A percentile compares a stretch with the other conserved stretches of the same genome.
Evolutionary conservation across 2,113 vertebrate genomes (phyloP).

Genomic region (Hepsetus odoe): DNA sequence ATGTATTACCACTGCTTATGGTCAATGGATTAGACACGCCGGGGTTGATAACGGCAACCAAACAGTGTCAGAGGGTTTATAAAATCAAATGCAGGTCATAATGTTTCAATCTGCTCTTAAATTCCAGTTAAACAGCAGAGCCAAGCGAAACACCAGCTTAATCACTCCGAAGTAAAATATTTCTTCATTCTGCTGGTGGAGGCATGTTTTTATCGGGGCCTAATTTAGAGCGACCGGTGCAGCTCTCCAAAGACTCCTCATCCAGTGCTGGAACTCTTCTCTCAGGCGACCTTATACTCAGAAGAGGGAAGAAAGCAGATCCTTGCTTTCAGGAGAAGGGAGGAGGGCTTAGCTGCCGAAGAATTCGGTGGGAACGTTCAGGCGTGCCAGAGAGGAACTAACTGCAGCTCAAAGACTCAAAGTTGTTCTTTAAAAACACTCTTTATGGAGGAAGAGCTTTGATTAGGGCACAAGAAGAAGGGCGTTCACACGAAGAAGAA

Average conservation of each 20-base stretch:
- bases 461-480: not conserved
- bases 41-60: not conserved
- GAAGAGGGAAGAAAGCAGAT: constrained; percentile 26
- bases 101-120: constrained; percentile 4
- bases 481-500: not conserved
- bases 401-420: constrained; percentile 65
- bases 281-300: constrained; percentile 12
- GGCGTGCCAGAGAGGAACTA: constrained; percentile 63
- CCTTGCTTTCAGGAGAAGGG: constrained; percentile 38
- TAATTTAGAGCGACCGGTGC: not conserved
- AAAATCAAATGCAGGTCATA: not conserved
- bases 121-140: not conserved
- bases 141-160: constrained; percentile 21
- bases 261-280: constrained; percentile 8
- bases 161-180: not conserved
- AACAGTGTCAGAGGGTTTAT: not conserved
- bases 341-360: constrained; percentile 49
- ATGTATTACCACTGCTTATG: not conserved
- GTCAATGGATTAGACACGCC: not conserved
- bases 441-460: not conserved
- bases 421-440: not conserved
- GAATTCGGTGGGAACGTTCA: constrained; percentile 69
- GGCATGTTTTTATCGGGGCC: not conserved
- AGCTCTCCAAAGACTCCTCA: constrained; percentile 4
- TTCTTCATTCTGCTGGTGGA: not conserved